Conservation (phyloP, 1,140 invertebrate genomes). For the Argopecten irradians region DNA sequence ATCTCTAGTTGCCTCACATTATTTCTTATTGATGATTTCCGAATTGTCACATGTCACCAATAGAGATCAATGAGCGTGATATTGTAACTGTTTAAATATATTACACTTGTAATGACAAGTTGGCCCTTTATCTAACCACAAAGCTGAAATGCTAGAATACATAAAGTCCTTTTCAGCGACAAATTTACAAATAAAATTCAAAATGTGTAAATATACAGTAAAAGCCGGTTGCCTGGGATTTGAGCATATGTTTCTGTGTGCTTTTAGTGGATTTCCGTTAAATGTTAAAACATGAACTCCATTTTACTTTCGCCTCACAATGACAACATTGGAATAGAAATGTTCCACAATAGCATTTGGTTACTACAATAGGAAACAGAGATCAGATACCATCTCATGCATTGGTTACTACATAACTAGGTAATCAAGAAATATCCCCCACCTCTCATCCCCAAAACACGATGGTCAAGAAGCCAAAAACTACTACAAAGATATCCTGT, state of each 20-base stretch:
- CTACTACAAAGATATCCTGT: too few relatives aligned
- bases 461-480: too few relatives aligned
- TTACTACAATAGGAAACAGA: too few relatives aligned
- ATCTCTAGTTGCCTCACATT: not conserved
- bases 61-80: not conserved
- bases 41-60: constrained; percentile 5
- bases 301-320: too few relatives aligned
- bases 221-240: not conserved
- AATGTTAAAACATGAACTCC: not conserved
- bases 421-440: too few relatives aligned
- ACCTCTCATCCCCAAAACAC: too few relatives aligned
- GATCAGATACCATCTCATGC: too few relatives aligned
- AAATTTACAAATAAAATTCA: not conserved
- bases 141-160: not conserved
- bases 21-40: not conserved
- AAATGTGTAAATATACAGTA: not conserved
- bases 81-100: not conserved
- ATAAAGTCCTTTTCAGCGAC: not conserved
- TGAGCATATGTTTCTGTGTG: not conserved
- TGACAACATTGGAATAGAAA: too few relatives aligned
- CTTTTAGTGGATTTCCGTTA: not conserved
- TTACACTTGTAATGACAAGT: not conserved
- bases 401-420: too few relatives aligned
- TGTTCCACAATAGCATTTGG: too few relatives aligned
- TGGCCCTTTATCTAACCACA: not conserved